Conservation (phyloP, 35 echinoderm and acorn worm genomes). For the Ophiothrix spiculata region DNA sequence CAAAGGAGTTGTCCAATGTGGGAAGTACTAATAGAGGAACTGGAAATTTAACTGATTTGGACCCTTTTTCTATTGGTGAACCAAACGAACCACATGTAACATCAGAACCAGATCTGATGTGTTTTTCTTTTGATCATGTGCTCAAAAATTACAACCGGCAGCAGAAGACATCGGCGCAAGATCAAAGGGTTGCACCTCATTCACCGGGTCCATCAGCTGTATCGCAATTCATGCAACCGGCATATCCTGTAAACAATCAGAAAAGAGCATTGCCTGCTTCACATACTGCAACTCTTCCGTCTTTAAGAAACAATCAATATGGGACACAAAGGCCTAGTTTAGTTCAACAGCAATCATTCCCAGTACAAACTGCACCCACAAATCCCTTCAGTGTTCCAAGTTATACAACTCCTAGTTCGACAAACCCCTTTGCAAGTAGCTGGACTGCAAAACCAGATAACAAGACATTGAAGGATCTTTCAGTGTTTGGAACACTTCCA, state of each 20-base stretch:
- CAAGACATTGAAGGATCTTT: background rate
- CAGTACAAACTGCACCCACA: background rate
- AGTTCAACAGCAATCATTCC: background rate
- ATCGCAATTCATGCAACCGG: background rate
- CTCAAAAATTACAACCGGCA: slow-evolving; percentile 60
- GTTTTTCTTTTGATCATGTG: slow-evolving; percentile 87
- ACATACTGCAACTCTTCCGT: background rate
- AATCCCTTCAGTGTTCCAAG: background rate
- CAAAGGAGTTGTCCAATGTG: background rate
- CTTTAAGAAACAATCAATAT: background rate
- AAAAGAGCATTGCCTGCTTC: background rate
- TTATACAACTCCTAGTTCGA: background rate
- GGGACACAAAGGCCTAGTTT: background rate
- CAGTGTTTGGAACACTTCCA: background rate
- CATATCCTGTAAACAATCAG: background rate
- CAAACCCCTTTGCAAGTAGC: background rate
- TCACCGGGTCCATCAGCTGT: too few relatives aligned
- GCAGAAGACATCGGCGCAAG: slow-evolving; percentile 13
- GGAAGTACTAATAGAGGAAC: slow-evolving; percentile 1
- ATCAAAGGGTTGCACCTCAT: slow-evolving; percentile 6
- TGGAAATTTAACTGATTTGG: background rate
- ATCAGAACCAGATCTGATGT: slow-evolving; percentile 66
- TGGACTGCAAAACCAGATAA: background rate
- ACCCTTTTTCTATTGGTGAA: background rate
- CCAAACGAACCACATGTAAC: background rate